Conservation (phyloP, 2,113 vertebrate species). For the Cololabis saira region DNA sequence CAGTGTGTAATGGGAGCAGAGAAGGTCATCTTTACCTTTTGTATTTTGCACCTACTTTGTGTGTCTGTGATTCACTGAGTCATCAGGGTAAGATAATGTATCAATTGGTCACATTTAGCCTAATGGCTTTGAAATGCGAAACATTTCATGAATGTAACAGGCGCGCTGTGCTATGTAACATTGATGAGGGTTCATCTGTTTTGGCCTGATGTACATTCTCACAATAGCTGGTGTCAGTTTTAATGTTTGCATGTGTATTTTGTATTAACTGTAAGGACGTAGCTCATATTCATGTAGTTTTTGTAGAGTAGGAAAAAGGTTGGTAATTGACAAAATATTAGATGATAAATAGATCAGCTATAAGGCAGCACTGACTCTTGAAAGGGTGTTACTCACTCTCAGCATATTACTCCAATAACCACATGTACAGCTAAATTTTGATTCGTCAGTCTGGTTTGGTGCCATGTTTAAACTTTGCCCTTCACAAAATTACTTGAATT, state of each 20-base stretch:
- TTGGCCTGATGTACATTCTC: slow-evolving; percentile 14
- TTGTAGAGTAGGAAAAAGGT: too few species aligned
- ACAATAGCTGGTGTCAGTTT: slow-evolving; percentile 1
- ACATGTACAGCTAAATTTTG: too few species aligned
- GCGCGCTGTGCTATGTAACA: slow-evolving; percentile 27
- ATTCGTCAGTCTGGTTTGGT: too few species aligned
- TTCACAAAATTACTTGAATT: too few species aligned
- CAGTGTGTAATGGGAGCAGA: slow-evolving; percentile 60
- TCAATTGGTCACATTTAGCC: slow-evolving; percentile 32
- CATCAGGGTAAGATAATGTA: slow-evolving; percentile 23
- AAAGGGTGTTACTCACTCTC: too few species aligned
- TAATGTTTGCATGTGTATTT: not conserved
- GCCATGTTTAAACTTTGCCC: too few species aligned
- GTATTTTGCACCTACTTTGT: slow-evolving; percentile 34
- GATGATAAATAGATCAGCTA: too few species aligned
- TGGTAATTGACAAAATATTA: too few species aligned
- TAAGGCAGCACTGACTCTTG: too few species aligned
- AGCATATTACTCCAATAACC: too few species aligned
- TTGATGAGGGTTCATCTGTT: slow-evolving; percentile 30
- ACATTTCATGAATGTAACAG: slow-evolving; percentile 47
- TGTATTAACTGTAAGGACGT: not conserved
- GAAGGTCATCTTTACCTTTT: slow-evolving; percentile 66
- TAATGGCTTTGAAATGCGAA: slow-evolving; percentile 51
- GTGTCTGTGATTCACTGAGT: slow-evolving; percentile 22
- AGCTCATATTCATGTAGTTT: too few species aligned